A percentile compares a stretch with the other conserved stretches of the same genome.
These are phyloP conservation scores for Paragorgia papillata DNA, from an alignment of 92 coral and sea anemone species.

Conservation along the genomic window DNA sequence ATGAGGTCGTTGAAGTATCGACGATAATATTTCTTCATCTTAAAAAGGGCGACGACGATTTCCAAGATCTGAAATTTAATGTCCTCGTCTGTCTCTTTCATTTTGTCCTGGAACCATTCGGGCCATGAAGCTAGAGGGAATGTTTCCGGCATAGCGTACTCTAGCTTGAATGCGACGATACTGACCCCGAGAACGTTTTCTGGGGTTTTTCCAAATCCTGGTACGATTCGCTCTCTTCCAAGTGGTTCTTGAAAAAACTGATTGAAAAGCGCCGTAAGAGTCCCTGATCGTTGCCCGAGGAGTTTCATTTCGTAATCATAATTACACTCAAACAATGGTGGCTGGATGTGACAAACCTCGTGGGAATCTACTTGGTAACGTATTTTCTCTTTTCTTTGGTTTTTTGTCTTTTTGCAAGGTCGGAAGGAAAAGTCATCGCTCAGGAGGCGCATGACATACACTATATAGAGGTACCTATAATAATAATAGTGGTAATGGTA, in stretches of 20 bases:
- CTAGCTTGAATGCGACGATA: constrained; percentile 73
- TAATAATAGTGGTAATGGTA: too few species aligned
- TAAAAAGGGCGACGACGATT: constrained; percentile 53
- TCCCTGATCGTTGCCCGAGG: constrained; percentile 65
- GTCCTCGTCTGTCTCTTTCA: constrained; percentile 4
- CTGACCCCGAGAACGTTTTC: constrained; percentile 71
- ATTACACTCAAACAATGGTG: constrained; percentile 60
- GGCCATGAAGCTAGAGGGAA: constrained; percentile 22
- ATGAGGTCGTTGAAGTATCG: constrained; percentile 43
- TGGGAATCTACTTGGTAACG: constrained; percentile 14
- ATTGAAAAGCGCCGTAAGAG: constrained; percentile 60
- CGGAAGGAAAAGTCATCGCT: constrained; percentile 1
- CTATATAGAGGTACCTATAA: constrained; percentile 58
- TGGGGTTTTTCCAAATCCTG: constrained; percentile 65
- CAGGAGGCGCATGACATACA: constrained; percentile 52
- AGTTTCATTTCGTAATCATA: constrained; percentile 72
- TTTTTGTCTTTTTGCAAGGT: not conserved
- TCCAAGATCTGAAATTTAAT: constrained; percentile 41
- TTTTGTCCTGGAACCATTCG: not conserved
- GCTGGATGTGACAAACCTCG: constrained; percentile 53
- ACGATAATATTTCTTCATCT: constrained; percentile 54
- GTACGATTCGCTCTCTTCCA: not conserved
- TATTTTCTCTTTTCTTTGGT: not conserved
- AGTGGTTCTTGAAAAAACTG: constrained; percentile 49
- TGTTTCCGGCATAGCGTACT: constrained; percentile 60